These are phyloP conservation scores for Melanerpes aurifrons DNA, from an alignment of 2,113 vertebrate genomes.

Conservation along the genomic window DNA sequence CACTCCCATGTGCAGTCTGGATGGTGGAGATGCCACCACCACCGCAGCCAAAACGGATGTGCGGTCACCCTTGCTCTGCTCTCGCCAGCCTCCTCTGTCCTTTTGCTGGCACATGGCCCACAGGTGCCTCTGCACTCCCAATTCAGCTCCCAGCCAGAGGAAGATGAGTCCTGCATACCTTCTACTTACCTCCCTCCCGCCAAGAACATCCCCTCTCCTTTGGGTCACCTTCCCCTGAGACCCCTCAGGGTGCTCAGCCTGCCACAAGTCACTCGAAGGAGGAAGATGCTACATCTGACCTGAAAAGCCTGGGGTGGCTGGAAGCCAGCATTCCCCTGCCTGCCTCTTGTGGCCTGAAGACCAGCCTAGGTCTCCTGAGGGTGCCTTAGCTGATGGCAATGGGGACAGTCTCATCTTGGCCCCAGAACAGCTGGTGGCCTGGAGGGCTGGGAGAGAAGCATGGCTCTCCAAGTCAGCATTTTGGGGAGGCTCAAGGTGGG, in stretches of 20 bases:
- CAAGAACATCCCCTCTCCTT: not conserved
- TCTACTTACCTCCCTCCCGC: not conserved
- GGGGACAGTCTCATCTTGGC: not conserved
- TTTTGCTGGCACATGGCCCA: not conserved
- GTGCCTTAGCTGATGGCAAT: not conserved
- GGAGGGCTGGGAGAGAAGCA: not conserved
- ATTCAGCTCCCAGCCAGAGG: not conserved
- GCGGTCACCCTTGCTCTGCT: not conserved
- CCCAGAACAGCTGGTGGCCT: not conserved
- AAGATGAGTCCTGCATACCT: fast-evolving
- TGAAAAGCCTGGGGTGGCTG: not conserved
- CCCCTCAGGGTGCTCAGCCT: not conserved
- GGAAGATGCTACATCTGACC: not conserved
- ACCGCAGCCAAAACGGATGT: not conserved
- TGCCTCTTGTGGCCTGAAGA: not conserved
- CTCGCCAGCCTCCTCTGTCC: not conserved
- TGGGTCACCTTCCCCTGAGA: not conserved
- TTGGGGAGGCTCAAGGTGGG: not conserved
- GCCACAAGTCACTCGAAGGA: not conserved
- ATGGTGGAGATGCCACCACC: not conserved
- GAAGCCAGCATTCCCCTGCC: not conserved
- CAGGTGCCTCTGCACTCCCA: not conserved
- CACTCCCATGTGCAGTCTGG: not conserved
- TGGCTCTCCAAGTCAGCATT: fast-evolving
- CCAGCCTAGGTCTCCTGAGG: not conserved